Conservation (phyloP, 2,888 invertebrate species). For the Steromphala cineraria region DNA sequence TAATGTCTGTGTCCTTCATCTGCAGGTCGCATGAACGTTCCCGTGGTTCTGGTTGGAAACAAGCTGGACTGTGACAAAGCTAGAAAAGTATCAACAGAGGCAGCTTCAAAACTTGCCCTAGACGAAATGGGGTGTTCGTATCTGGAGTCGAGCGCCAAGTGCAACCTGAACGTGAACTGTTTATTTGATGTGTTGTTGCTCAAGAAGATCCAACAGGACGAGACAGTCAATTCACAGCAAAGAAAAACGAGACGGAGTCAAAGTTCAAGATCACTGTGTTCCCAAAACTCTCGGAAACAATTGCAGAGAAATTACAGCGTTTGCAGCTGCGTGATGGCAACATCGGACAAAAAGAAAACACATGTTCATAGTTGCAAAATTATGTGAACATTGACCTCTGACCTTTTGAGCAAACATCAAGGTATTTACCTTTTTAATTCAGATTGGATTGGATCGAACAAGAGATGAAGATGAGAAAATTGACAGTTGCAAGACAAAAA, state of each 20-base stretch:
- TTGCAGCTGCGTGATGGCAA: background rate
- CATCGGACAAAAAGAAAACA: background rate
- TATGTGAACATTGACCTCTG: background rate
- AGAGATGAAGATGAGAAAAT: too few relatives aligned
- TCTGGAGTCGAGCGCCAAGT: slow-evolving; percentile 17
- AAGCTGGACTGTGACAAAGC: slow-evolving; percentile 11
- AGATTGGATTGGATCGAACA: too few relatives aligned
- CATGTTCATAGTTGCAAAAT: background rate
- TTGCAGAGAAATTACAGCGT: background rate
- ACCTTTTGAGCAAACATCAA: too few relatives aligned
- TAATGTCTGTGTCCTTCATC: background rate
- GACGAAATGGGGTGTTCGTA: slow-evolving; percentile 15
- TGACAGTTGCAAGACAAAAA: too few relatives aligned
- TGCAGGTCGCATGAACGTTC: background rate
- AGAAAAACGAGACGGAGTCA: background rate
- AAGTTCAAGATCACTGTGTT: background rate
- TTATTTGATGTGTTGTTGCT: slow-evolving; percentile 6
- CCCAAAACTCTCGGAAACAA: background rate
- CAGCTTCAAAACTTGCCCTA: slow-evolving; percentile 1
- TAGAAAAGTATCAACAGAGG: slow-evolving; percentile 7
- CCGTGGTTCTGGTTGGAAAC: slow-evolving; percentile 19
- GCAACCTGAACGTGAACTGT: slow-evolving; percentile 20
- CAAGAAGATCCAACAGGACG: background rate
- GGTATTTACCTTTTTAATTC: too few relatives aligned
- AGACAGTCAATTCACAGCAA: background rate